Base-by-base conservation (phyloP, 2,797 vertebrate genomes). In the Danionella dracula region DNA sequence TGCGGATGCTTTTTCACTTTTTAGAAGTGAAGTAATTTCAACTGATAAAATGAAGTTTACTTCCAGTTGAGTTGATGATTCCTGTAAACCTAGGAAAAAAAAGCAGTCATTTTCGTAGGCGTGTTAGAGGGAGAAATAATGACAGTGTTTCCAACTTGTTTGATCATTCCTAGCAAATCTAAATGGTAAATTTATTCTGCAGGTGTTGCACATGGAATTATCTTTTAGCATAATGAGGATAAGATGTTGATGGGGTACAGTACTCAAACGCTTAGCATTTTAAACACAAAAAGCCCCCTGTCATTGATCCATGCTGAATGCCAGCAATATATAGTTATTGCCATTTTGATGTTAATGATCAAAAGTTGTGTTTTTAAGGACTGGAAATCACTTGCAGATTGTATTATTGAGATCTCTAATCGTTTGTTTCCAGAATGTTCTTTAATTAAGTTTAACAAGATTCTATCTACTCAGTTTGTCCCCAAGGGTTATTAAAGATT, bases 111-210 rank as follows among this genome's bases (percentile, higher is more conserved):
- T 80, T 79, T 75, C 75, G 35, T 68, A 68, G 71, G 76, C 72
- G 80, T 80, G 85, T 86, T 83, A 84, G 86, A 88, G 86, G 82
- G 84, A 85, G 86, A 88, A 88, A 89, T 91, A 90, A 91, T 91
- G 88, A 91, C 86, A 90, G 89, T 86, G 86, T 90, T 91, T 89
- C 82, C 78, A 77, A 77, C 83, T 86, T 86, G 90, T 90, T 90
- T 91, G 88, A 90, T 90, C 88, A 87, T 88, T 86, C 84, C 87
- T 86, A 79, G 84, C 88, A 86, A 87, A 91, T 90, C 86, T 86
- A 84, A 87, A 88, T 88, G 88, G 85, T 88, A 90, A 90, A 90
- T 91, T 90, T 89, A 85, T 88, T 89, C 86, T 85, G 89, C 90
- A 91, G 90, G 90, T 91, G 90, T 90, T 91, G 85, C 87, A 84